Conservation (phyloP, 2,113 vertebrate genomes). For the Cephalophus harveyi region DNA sequence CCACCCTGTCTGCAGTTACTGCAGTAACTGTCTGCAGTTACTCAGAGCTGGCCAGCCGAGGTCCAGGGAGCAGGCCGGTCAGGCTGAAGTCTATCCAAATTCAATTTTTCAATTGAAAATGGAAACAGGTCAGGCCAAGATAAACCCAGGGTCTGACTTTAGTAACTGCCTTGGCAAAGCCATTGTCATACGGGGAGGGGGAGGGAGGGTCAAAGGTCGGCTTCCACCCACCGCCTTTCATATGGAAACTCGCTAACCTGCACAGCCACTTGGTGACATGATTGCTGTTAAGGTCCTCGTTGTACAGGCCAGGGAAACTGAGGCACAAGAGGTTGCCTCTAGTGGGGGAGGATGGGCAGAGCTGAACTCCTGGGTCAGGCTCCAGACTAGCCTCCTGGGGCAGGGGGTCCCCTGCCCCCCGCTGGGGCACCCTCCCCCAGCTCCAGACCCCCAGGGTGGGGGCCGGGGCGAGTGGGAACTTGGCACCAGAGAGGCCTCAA, state of each 20-base stretch:
- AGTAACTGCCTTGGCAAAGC: background rate
- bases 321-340: background rate
- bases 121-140: constrained; percentile 29
- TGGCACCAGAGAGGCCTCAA: background rate
- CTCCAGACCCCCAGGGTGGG: background rate
- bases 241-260: accelerated
- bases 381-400: background rate
- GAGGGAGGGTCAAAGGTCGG: background rate
- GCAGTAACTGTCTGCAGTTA: constrained; percentile 58
- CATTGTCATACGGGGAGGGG: accelerated
- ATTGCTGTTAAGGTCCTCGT: accelerated
- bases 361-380: background rate
- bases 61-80: background rate
- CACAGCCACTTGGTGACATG: accelerated
- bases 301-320: background rate
- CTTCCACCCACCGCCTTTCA: background rate
- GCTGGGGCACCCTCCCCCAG: background rate
- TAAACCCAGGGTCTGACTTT: background rate
- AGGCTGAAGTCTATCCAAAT: constrained; percentile 14
- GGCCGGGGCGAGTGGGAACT: accelerated
- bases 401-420: background rate
- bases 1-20: constrained; percentile 57
- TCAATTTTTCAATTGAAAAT: constrained; percentile 43
- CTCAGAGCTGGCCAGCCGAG: background rate
- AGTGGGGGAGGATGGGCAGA: accelerated